A percentile compares a stretch with the other conserved stretches of the same genome.
Conservation (phyloP, 2,113 vertebrate genomes). For the Phainopepla nitens region DNA sequence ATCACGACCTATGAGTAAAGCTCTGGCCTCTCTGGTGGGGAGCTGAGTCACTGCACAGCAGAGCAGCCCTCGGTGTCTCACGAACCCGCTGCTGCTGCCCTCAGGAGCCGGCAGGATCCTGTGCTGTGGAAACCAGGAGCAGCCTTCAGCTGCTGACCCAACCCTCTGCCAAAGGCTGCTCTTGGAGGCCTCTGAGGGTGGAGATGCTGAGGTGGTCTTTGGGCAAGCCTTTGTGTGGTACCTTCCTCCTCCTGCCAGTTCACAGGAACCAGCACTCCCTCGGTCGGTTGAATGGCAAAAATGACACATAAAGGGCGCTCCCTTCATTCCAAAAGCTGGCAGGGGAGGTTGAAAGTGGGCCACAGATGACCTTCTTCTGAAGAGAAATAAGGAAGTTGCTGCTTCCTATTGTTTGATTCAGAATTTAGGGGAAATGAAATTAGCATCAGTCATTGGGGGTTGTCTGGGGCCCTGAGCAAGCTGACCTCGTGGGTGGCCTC, state of each 20-base stretch:
- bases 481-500: not conserved
- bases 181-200: not conserved
- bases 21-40: not conserved
- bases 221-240: not conserved
- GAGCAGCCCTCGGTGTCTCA: not conserved
- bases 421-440: not conserved
- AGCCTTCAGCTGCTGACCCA: not conserved
- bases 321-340: not conserved
- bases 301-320: not conserved
- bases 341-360: not conserved
- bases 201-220: not conserved
- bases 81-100: not conserved
- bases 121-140: not conserved
- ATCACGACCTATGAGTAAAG: not conserved
- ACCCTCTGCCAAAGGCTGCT: not conserved
- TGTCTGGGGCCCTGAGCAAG: not conserved
- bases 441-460: not conserved
- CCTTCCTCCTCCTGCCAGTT: not conserved
- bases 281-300: rapidly evolving
- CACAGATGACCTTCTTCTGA: not conserved
- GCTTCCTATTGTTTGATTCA: not conserved
- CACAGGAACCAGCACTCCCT: not conserved
- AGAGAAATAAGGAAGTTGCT: not conserved
- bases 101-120: rapidly evolving
- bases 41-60: not conserved